These are phyloP conservation scores for Lamellibrachia satsuma DNA, from an alignment of 2,888 invertebrate genomes.

Conservation along the genomic window DNA sequence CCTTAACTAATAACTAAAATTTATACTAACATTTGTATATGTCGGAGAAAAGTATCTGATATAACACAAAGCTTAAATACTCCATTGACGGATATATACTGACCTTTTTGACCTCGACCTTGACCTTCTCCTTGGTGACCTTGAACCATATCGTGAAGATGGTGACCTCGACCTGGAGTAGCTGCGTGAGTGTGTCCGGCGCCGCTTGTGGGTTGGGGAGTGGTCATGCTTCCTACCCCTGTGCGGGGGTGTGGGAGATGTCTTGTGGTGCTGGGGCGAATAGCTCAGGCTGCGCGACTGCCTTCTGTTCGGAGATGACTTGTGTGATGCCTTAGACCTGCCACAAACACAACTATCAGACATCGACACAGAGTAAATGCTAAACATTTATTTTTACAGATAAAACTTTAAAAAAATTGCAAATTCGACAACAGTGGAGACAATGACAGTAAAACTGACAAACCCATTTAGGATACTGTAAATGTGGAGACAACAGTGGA, in stretches of 20 bases:
- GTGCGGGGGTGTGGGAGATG: neutral
- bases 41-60: neutral
- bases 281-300: neutral
- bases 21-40: no score
- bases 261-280: neutral
- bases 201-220: neutral
- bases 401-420: no score
- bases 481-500: no score
- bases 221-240: neutral
- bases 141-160: neutral
- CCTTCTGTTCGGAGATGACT: neutral
- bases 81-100: neutral
- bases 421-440: no score
- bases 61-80: neutral
- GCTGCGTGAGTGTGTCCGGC: neutral
- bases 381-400: no score
- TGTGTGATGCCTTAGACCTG: neutral
- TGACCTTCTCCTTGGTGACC: constrained; percentile 17
- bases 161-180: neutral
- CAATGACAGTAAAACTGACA: no score
- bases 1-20: no score
- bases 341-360: neutral
- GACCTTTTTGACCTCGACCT: neutral
- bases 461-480: no score
- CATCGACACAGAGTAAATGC: neutral